Conservation (phyloP, 1,140 invertebrate species). For the Lepidurus arcticus region DNA sequence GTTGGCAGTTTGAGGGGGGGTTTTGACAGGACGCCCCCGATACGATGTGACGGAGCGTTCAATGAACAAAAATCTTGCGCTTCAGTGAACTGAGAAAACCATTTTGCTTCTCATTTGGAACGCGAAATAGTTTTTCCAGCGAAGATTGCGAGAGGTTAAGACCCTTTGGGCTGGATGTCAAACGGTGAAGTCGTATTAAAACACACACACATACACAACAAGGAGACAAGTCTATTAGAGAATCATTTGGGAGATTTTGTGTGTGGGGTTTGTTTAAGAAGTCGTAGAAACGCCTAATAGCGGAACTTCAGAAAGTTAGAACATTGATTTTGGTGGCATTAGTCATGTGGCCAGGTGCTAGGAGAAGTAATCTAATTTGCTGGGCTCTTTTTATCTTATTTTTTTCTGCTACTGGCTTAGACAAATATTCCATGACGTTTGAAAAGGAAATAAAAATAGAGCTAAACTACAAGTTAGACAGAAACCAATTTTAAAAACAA, state of each 20-base stretch:
- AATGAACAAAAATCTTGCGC: slow-evolving; percentile 20
- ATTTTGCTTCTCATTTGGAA: not conserved
- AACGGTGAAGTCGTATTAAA: not conserved
- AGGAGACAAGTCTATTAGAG: not conserved
- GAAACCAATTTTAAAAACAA: not conserved
- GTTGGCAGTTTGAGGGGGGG: too few species aligned
- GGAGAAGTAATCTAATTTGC: slow-evolving; percentile 7
- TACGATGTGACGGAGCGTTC: slow-evolving; percentile 8
- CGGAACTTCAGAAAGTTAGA: not conserved
- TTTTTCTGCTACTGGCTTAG: too few species aligned
- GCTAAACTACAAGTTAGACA: not conserved
- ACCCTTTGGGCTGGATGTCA: not conserved
- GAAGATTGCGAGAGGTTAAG: not conserved
- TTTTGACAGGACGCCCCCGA: not conserved
- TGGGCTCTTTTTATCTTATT: not conserved
- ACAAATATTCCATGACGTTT: too few species aligned
- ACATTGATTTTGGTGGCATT: not conserved
- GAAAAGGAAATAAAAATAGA: too few species aligned
- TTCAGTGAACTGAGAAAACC: not conserved
- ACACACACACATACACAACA: not conserved
- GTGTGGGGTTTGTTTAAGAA: not conserved
- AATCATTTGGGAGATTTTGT: not conserved
- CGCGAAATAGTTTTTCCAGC: not conserved
- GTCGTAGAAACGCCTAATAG: not conserved
- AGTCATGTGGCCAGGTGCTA: not conserved